Evolutionary conservation across 1,140 invertebrate genomes (phyloP), one percentile per base, ranked within the genome.

Genomic region (Physella acuta): DNA sequence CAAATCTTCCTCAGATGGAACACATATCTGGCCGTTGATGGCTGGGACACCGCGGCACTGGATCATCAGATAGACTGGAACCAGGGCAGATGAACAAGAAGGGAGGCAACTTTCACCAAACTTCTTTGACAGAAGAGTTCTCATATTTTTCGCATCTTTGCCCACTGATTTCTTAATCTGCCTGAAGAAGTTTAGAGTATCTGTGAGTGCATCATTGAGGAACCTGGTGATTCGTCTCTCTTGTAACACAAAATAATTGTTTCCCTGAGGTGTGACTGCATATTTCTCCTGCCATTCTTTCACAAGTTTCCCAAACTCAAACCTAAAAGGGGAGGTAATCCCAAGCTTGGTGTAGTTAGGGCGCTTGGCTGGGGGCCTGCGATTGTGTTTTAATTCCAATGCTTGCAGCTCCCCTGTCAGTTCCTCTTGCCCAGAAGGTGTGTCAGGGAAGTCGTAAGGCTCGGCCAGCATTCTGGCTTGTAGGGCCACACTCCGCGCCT

Each of bases 271-370:
- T n/a, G n/a, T n/a, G n/a, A n/a, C n/a, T n/a, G n/a, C n/a, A n/a
- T n/a, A n/a, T n/a, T n/a, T n/a, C 62, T 30, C 88, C 82, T 44
- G 31, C 76, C 74, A 78, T 20, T 71, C 70, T 30, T 65, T 39
- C 1, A 78, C 70, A 17, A 82, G 70, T 30, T 65, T 49, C 17
- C 60, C 11, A 73, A 75, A 96, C 39, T 91, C 89, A 73, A 88
- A 91, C 51, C 80, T 80, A 79, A 95, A 95, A 14, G 94, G 94
- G 79, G 89, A 90, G 14, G 85, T 82, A 39, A 94, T 89, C 14
- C 89, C 89, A 49, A 94, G 85, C 82, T 93, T 95, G 0, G 87
- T 85, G 80, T 90, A 95, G 83, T 95, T 96, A 0, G 90, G 88
- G 72, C 94, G 86, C 85, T 93, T 94, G 72, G 92, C 92, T 16